Base-by-base conservation (phyloP, 2,888 invertebrate genomes). In the Pharmacophagus antenor region DNA sequence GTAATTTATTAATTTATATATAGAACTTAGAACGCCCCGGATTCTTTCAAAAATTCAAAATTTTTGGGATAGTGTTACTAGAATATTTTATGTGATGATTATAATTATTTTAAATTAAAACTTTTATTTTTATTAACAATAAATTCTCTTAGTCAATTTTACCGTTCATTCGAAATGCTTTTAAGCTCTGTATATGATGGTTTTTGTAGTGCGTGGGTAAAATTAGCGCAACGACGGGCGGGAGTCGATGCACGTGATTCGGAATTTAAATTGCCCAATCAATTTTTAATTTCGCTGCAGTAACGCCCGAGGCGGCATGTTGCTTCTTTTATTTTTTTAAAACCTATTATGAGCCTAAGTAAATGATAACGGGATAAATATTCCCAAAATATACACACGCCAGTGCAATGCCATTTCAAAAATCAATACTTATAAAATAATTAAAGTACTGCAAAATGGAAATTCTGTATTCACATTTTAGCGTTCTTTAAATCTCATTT, bases 181-280 rank as follows among this genome's bases (percentile, higher is more conserved):
- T 15, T 17, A 50, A 63, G 77, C 48, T 73, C 75, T 66, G 47
- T 42, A 63, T 72, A 72, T 15, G 65, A 46, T 74, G 78, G 80
- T 70, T 68, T 57, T 62, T 56, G 63, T 59, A 62, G 65, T 67
- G 67, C 70, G 67, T 67, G 66, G 70, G 70, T 64, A 72, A 79
- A 77, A 75, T 79, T 76, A 74, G 71, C 72, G 68, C 73, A 67
- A 68, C 72, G 67, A 61, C 65, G 69, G 72, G 58, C 73, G 75
- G 77, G 71, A 77, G 77, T 67, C 74, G 71, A 66, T 70, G 73
- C 71, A 73, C 85, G 84, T 86, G 85, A 80, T 83, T 74, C 73
- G 73, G 84, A 85, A 86, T 86, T 85, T 84, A 85, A 86, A 85
- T 82, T 80, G 74, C 70, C 84, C 75, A 77, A 85, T 86, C 83